Percentiles rank a stretch among this genome's conserved stretches.
phyloP scores from a whole-genome alignment of 2,113 vertebrate genomes.

The Lota lota region DNA sequence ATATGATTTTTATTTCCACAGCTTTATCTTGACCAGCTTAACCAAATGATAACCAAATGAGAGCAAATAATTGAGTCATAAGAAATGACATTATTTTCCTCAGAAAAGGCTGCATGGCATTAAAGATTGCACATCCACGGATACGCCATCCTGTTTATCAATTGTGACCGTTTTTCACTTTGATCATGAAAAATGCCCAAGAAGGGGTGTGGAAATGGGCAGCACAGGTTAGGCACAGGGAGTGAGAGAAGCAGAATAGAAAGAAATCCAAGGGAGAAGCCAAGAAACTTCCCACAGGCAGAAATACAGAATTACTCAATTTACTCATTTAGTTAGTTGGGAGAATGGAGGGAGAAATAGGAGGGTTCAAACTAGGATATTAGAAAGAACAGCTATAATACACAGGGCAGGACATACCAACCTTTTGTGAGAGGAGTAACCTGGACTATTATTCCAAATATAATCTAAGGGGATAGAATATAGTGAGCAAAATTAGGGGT shows the following conservation, averaged over 20 bases:
- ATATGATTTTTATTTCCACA: too few relatives aligned
- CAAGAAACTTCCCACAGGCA: conserved; percentile 63
- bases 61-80: too few relatives aligned
- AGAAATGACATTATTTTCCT: too few relatives aligned
- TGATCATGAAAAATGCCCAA: conserved; percentile 17
- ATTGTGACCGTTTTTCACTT: background rate
- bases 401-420: conserved; percentile 99
- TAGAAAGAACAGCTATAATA: conserved; percentile 97
- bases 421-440: conserved; percentile 99
- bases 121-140: conserved; percentile 14
- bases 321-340: conserved; percentile 94
- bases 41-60: too few relatives aligned
- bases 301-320: conserved; percentile 74
- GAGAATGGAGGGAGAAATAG: conserved; percentile 72
- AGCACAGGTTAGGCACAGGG: conserved; percentile 45
- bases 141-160: background rate
- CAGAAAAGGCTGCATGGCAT: conserved; percentile 21
- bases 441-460: conserved; percentile 99
- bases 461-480: conserved; percentile 98
- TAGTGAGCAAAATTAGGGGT: conserved; percentile 84
- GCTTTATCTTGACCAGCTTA: too few relatives aligned
- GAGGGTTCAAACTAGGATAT: conserved; percentile 89
- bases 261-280: conserved; percentile 79
- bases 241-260: conserved; percentile 65
- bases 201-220: conserved; percentile 25